Evolutionary conservation across 2,113 vertebrate genomes (phyloP).

Genomic region (Zootoca vivipara): DNA sequence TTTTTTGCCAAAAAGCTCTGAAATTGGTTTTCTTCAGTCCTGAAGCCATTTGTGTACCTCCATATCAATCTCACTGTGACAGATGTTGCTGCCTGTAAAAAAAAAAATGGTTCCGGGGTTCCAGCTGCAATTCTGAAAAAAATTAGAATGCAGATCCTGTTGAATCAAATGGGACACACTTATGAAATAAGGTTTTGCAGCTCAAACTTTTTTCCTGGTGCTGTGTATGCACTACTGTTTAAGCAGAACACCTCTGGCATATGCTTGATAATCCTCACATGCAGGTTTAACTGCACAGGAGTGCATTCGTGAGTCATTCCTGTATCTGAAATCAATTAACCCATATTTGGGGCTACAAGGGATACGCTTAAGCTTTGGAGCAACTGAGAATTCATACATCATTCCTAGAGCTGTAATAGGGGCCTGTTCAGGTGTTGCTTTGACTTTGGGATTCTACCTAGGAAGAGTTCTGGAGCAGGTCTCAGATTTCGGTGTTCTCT

Average conservation of each 20-base stretch:
- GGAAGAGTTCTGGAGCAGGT: neutral
- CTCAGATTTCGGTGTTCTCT: neutral
- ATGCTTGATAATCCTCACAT: neutral
- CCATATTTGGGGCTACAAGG: neutral
- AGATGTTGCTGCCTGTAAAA: neutral
- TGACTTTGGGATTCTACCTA: slow-evolving; percentile 30
- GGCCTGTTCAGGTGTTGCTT: neutral
- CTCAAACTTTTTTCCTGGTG: slow-evolving; percentile 26
- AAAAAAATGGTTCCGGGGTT: neutral
- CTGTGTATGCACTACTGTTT: slow-evolving; percentile 33
- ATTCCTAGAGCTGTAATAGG: neutral
- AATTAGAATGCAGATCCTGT: neutral
- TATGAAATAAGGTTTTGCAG: neutral
- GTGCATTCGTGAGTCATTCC: neutral
- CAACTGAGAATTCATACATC: neutral
- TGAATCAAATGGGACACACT: neutral
- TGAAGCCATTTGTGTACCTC: slow-evolving; percentile 29
- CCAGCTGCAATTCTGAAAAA: neutral
- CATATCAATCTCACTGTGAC: slow-evolving; percentile 1
- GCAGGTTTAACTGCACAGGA: neutral
- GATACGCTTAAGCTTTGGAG: neutral
- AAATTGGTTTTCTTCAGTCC: slow-evolving; percentile 23
- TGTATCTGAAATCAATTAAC: neutral
- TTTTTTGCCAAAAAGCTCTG: neutral
- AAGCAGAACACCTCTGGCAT: slow-evolving; percentile 27